Evolutionary conservation across 1,140 invertebrate genomes (phyloP).

Genomic region (Papilio polytes): DNA sequence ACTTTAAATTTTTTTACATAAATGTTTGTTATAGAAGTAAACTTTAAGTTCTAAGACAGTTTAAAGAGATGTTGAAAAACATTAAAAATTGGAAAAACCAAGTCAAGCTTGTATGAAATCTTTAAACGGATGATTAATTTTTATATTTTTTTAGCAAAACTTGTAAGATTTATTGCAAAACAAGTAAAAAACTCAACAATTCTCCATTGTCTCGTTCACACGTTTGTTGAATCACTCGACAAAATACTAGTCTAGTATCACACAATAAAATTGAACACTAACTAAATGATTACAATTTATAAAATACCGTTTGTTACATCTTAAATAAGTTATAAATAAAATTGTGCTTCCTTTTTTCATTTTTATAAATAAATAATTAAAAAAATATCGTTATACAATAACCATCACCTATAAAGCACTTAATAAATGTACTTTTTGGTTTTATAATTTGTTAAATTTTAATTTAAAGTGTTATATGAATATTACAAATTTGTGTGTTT

Average conservation of each 20-base stretch:
- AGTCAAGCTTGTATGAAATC: neutral
- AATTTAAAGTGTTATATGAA: neutral
- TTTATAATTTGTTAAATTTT: slow-evolving; percentile 18
- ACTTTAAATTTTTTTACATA: neutral
- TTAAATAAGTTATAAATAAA: slow-evolving; percentile 32
- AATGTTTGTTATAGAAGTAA: too few species aligned
- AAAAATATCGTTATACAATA: slow-evolving; percentile 33
- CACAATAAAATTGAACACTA: slow-evolving; percentile 36
- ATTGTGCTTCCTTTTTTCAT: slow-evolving; percentile 21
- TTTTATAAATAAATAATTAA: slow-evolving; percentile 22
- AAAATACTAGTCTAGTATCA: slow-evolving; percentile 36
- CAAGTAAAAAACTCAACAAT: neutral
- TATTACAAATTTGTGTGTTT: neutral
- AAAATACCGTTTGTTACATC: slow-evolving; percentile 20
- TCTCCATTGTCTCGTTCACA: neutral
- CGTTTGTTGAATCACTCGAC: slow-evolving; percentile 13
- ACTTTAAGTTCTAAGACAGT: too few species aligned
- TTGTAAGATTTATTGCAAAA: neutral
- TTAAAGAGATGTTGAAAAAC: neutral
- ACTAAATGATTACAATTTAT: slow-evolving; percentile 26
- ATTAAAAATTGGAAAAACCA: neutral
- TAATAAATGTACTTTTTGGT: slow-evolving; percentile 32
- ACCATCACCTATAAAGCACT: slow-evolving; percentile 34
- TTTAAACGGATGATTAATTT: neutral
- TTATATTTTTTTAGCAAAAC: neutral